Evolutionary conservation across 2,797 vertebrate genomes (phyloP).

Genomic region (Synaphobranchus kaupii): DNA sequence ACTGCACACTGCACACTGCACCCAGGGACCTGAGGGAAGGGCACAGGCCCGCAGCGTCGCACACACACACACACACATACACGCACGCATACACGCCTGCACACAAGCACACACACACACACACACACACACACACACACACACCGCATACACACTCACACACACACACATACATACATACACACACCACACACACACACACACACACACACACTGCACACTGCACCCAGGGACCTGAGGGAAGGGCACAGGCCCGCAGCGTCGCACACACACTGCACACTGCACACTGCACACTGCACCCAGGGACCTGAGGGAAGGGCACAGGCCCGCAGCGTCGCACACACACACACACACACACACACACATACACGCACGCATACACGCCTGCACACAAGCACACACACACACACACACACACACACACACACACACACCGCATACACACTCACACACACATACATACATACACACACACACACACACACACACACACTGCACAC

Average conservation of each 20-base stretch:
- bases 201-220: constrained; percentile 38
- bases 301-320: too few relatives aligned
- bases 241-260: too few relatives aligned
- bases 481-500: constrained; percentile 1
- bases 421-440: constrained; percentile 42
- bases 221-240: too few relatives aligned
- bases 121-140: not conserved
- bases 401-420: constrained; percentile 15
- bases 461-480: not conserved
- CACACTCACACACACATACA: constrained; percentile 36
- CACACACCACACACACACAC: constrained; percentile 43
- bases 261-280: not conserved
- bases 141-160: not conserved
- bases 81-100: not conserved
- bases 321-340: too few relatives aligned
- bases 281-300: constrained; percentile 49
- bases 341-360: not conserved
- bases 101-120: not conserved
- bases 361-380: not conserved
- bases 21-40: too few relatives aligned
- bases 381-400: not conserved
- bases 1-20: too few relatives aligned
- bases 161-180: not conserved
- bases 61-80: not conserved
- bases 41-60: not conserved